Base-by-base conservation (phyloP, 2,888 invertebrate genomes). In the Desoria tigrina region DNA sequence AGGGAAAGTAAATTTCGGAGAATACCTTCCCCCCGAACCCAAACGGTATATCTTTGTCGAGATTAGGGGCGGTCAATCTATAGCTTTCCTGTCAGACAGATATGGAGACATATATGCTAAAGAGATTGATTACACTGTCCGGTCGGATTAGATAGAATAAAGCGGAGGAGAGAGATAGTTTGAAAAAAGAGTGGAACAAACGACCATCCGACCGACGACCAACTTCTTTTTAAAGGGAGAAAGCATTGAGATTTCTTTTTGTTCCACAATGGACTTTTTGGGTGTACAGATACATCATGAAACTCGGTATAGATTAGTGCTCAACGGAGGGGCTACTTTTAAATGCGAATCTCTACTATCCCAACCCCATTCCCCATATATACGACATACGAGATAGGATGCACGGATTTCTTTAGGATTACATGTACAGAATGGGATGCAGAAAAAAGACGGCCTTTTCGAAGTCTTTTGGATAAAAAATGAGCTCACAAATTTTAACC, bases 51-150 rank as follows among this genome's bases (percentile, higher is more conserved):
- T 51, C 51, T 51, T 51, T 51, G 51, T 51, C 51, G 21, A 51
- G 51, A 51, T 51, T 45, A 51, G 26, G 51, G 45, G 45, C 45
- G 45, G 45, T 45, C 45, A 45, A 18, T 21, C 21, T 45, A 45
- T 16, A 21, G 11, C 51, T 7, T 16, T 51, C 23, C 51, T 51
- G 51, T 51, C 51, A 55, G 32, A 14, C 21, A 55, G 28, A 37
- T 37, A 57, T 39, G 39, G 58, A 55, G 53, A 37, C 27, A 50
- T 58, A 37, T 63, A 69, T 69, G 69, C 69, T 69, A 69, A 69
- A 57, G 69, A 69, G 69, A 69, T 69, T 69, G 69, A 69, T 69
- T 69, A 65, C 69, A 63, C 63, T 63, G 69, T 69, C 69, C 63
- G 27, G 56, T 50, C 56, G 65, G 69, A 65, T 65, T 65, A 63